Conservation (phyloP, 2,113 vertebrate species). For the Apus apus region DNA sequence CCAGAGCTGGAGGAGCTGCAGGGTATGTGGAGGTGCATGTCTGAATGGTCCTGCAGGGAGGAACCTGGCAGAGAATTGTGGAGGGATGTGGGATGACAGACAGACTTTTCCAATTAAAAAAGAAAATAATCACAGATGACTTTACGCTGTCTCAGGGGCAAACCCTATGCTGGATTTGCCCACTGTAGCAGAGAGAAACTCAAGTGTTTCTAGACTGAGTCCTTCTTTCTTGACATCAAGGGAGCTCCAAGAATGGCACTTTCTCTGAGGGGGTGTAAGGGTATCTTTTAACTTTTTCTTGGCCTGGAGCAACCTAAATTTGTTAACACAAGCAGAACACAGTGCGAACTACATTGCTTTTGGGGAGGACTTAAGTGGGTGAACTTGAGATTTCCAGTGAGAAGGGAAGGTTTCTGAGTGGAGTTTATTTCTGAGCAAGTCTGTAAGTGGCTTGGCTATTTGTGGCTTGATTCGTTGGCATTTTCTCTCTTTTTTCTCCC, state of each 20-base stretch:
- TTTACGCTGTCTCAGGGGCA: accelerated
- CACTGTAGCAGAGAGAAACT: background rate
- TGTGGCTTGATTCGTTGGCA: background rate
- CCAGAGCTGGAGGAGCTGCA: background rate
- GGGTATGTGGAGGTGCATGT: background rate
- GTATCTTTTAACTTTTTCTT: accelerated
- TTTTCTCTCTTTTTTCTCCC: background rate
- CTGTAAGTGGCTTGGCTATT: background rate
- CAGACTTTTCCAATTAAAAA: background rate
- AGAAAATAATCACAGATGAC: background rate
- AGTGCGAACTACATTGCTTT: background rate
- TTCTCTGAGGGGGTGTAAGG: background rate
- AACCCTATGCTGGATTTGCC: background rate
- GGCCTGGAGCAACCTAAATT: background rate
- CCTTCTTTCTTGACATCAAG: background rate
- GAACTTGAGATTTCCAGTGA: background rate
- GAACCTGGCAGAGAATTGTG: background rate
- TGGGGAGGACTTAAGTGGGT: background rate
- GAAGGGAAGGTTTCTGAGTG: background rate
- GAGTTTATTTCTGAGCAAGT: background rate
- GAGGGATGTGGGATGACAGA: no score
- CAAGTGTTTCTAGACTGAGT: background rate
- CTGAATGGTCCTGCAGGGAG: background rate
- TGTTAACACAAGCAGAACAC: background rate
- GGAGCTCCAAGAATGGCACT: background rate